Evolutionary conservation across 2,797 vertebrate genomes (phyloP), one percentile per base, ranked within the genome.

Genomic region (Rhodeus uyekii): DNA sequence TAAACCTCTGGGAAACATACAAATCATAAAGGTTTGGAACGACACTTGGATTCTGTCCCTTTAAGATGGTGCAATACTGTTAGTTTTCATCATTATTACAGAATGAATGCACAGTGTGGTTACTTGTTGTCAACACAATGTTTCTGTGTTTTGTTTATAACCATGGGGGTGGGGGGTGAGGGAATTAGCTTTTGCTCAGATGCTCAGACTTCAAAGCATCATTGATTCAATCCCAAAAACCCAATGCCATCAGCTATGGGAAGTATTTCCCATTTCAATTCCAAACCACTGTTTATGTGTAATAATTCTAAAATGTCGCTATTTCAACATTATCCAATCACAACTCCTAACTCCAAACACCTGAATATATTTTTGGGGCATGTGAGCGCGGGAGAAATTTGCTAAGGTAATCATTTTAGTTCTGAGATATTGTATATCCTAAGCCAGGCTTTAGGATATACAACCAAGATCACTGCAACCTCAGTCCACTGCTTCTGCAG

Each of bases 101-200:
- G 34, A 29, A 27, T 60, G 34, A 60, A 60, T 27, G 8, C 8
- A 12, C 50, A 36, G 9, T 58, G 14, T 19, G 36, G 36, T 58
- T 60, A 58, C 36, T 60, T 36, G 50, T 27, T 58, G 34, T 75
- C 8, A 58, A 58, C n/a, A 19, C 24, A 74, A 74, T 39, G 3
- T 36, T 73, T 58, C 24, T 58, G 50, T 39, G 36, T 73, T 53
- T 73, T 53, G 32, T 73, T 73, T n/a, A 73, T 53, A 53, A 36
- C 12, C 32, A 24, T 73, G 46, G 19, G 10, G 19, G n/a, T n/a
- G n/a, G n/a, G 46, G 19, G 10, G 19, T n/a, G n/a, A n/a, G n/a
- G n/a, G 68, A 27, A 71, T 48, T 12, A 9, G n/a, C 29, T 69
- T 69, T 46, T 32, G 24, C 16, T 12, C 5, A 29, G 27, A 48